phyloP scores from a whole-genome alignment of 2,113 vertebrate species.

The Anoura caudifer region DNA sequence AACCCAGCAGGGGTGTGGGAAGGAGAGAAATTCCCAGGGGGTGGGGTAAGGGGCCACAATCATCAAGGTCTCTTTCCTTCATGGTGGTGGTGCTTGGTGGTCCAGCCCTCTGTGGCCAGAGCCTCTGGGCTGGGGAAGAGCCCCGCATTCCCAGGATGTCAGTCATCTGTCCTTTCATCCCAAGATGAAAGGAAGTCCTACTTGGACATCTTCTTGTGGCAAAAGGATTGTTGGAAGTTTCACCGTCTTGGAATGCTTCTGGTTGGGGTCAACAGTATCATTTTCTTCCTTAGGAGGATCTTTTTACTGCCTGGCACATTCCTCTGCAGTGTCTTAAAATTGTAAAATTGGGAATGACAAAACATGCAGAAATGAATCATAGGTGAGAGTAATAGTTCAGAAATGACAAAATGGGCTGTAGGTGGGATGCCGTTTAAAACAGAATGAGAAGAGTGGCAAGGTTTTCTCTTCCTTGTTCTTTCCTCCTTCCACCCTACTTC shows the following conservation, averaged over 20 bases:
- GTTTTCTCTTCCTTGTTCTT: not conserved
- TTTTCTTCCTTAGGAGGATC: slow-evolving; percentile 34
- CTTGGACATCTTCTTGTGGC: slow-evolving; percentile 38
- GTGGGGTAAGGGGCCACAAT: not conserved
- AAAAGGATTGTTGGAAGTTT: slow-evolving; percentile 63
- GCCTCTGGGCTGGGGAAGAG: not conserved
- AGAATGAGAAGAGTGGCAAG: slow-evolving; percentile 57
- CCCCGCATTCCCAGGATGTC: not conserved
- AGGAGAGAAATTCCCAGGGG: not conserved
- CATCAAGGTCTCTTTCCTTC: not conserved
- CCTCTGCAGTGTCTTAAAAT: slow-evolving; percentile 68
- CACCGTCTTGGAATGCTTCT: slow-evolving; percentile 55
- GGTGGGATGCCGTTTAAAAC: slow-evolving; percentile 76
- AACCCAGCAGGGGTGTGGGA: not conserved
- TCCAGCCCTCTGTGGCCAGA: not conserved
- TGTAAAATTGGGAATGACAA: slow-evolving; percentile 80
- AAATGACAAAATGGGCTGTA: slow-evolving; percentile 76
- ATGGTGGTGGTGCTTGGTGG: not conserved
- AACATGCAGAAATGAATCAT: slow-evolving; percentile 79
- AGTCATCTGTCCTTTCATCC: not conserved
- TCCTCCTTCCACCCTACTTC: not conserved
- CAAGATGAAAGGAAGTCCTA: not conserved
- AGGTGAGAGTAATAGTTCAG: slow-evolving; percentile 76
- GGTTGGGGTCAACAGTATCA: slow-evolving; percentile 50
- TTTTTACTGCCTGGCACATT: slow-evolving; percentile 63